Conservation (phyloP, 2,113 vertebrate genomes). For the Salminus brasiliensis region DNA sequence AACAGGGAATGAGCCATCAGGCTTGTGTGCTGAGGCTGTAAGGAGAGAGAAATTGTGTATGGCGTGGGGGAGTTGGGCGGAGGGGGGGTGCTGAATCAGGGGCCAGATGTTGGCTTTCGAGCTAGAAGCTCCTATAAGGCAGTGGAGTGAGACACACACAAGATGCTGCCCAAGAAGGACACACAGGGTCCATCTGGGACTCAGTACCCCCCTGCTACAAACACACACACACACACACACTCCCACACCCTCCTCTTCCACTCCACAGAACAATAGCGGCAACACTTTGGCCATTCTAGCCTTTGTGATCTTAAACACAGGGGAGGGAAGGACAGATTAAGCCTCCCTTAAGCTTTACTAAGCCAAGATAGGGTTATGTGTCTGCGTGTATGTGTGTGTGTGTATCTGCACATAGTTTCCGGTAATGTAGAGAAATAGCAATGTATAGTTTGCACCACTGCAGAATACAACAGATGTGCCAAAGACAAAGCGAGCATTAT, state of each 20-base stretch:
- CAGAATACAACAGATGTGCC: not conserved
- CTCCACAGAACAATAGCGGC: conserved; percentile 50
- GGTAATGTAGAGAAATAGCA: conserved; percentile 2
- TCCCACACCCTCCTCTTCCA: not conserved
- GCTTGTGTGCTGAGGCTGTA: not conserved
- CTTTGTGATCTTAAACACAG: conserved; percentile 55
- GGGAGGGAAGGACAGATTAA: conserved; percentile 54
- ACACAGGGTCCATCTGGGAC: conserved; percentile 50
- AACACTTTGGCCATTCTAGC: conserved; percentile 38
- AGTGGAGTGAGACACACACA: conserved; percentile 1
- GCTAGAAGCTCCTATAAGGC: conserved; percentile 34
- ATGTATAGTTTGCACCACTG: not conserved
- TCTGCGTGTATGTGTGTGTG: conserved; percentile 30
- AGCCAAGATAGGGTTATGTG: conserved; percentile 19
- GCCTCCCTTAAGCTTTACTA: conserved; percentile 35
- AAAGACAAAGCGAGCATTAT: not conserved
- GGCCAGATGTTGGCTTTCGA: conserved; percentile 45
- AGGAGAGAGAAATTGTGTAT: not conserved
- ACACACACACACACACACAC: conserved; percentile 14
- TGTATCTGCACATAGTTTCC: not conserved
- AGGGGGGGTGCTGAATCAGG: not conserved
- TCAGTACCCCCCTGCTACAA: conserved; percentile 9
- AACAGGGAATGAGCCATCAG: conserved; percentile 22
- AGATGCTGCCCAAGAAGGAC: conserved; percentile 6
- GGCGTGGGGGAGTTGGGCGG: not conserved